phyloP scores from a whole-genome alignment of 1,140 invertebrate genomes.

The Apis cerana region DNA sequence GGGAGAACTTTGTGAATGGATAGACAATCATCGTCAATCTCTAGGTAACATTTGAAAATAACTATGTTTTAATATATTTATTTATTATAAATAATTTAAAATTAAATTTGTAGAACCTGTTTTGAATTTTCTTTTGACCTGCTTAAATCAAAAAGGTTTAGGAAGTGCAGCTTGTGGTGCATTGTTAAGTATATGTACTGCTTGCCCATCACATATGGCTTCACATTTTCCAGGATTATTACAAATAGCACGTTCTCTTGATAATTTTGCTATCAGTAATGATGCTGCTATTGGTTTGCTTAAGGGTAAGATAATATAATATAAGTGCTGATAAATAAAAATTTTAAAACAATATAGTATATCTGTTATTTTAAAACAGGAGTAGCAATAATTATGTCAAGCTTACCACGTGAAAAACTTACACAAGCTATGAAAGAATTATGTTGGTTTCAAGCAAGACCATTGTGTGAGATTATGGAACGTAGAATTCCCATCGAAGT shows the following conservation, averaged over 20 bases:
- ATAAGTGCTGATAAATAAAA: not conserved
- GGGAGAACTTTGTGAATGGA: conserved; percentile 97
- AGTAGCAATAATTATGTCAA: conserved; percentile 84
- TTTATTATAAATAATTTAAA: conserved; percentile 8
- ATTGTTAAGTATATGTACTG: conserved; percentile 88
- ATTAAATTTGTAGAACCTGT: conserved; percentile 85
- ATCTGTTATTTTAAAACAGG: conserved; percentile 73
- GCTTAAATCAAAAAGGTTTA: conserved; percentile 88
- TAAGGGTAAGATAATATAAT: conserved; percentile 83
- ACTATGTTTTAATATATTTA: not conserved
- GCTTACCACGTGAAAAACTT: conserved; percentile 84
- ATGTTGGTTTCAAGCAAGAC: conserved; percentile 88
- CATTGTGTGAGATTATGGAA: conserved; percentile 84
- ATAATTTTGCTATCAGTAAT: conserved; percentile 90
- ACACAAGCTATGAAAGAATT: conserved; percentile 89
- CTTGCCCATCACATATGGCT: conserved; percentile 90
- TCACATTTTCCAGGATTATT: conserved; percentile 91
- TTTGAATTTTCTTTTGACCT: conserved; percentile 89
- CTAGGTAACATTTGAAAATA: conserved; percentile 81
- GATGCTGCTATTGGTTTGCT: conserved; percentile 91
- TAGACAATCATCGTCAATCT: conserved; percentile 91
- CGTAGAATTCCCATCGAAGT: conserved; percentile 74
- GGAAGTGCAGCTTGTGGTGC: conserved; percentile 90
- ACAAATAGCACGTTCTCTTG: conserved; percentile 89
- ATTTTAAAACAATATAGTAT: not conserved